Conservation (phyloP, 1,140 invertebrate genomes). For the Caerostris extrusa region DNA sequence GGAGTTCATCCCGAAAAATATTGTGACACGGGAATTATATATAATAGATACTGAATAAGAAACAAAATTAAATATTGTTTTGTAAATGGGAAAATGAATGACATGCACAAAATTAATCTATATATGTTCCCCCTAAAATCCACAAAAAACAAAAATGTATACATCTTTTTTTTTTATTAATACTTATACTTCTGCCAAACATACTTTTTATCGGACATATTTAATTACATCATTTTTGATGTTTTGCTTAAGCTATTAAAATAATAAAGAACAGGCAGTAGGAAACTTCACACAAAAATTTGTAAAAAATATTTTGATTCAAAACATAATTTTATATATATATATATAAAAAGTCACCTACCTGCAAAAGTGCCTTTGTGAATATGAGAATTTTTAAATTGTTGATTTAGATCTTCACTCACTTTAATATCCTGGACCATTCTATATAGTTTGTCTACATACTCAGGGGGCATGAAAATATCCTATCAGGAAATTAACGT, state of each 20-base stretch:
- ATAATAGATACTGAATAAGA: not conserved
- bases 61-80: not conserved
- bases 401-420: conserved; percentile 98
- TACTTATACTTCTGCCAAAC: too few relatives aligned
- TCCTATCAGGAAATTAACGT: conserved; percentile 79
- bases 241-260: too few relatives aligned
- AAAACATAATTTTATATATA: not conserved
- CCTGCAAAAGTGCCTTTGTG: conserved; percentile 84
- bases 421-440: conserved; percentile 98
- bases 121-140: too few relatives aligned
- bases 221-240: too few relatives aligned
- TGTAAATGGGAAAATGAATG: not conserved
- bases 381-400: conserved; percentile 89
- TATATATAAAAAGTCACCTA: conserved; percentile 62
- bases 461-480: conserved; percentile 99
- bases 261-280: too few relatives aligned
- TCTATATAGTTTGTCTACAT: conserved; percentile 97
- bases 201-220: too few relatives aligned
- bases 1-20: too few relatives aligned
- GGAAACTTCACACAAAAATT: too few relatives aligned
- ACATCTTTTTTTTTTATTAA: too few relatives aligned
- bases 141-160: too few relatives aligned
- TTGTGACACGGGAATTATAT: too few relatives aligned
- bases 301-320: too few relatives aligned
- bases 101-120: not conserved